Evolutionary conservation across 2,888 invertebrate genomes (phyloP), one percentile per base, ranked within the genome.

Genomic region (Meghimatium bilineatum): DNA sequence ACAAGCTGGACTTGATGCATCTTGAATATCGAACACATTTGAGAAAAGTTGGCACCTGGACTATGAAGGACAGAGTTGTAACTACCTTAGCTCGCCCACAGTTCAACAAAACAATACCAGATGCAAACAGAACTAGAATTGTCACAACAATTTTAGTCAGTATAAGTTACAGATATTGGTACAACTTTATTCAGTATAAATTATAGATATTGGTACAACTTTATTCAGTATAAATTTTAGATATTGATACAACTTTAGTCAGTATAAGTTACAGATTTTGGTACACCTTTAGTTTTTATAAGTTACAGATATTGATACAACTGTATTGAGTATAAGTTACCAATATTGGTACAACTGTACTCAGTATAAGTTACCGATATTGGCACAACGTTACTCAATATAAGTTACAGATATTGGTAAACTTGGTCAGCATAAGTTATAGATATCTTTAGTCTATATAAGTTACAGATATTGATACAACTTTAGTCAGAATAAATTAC

Each of bases 1-100:
- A 90, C 85, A 87, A 86, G 12, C 87, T 93, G 32, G 90, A 91
- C 34, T 87, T 93, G 3, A 85, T 92, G 85, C 92, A 92, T 80
- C 87, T 92, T 67, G 90, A 89, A 56, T 90, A 89, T 80, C 89
- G 88, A 76, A 85, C 86, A 44, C 88, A 87, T 23, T 85, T 91
- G 0, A 80, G 87, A 77, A 87, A 89, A 85, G 89, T 91, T 34
- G 91, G 91, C 0, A 87, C 86, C 14, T 91, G 90, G 90, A 87
- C 89, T 0, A 87, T 88, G 3, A 84, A 84, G 8, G 80, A 77
- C 20, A 86, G 89, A 34, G 83, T 91, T 23, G 87, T 86, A 20
- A 90, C 89, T 14, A 86, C 87, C 38, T 67, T 90, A 49, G 86
- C 89, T 0, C 87, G 86, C n/a, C 83, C 86, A 0, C 63, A 78